Conservation (phyloP, 2,888 invertebrate genomes). For the Meiosimyza decipiens region DNA sequence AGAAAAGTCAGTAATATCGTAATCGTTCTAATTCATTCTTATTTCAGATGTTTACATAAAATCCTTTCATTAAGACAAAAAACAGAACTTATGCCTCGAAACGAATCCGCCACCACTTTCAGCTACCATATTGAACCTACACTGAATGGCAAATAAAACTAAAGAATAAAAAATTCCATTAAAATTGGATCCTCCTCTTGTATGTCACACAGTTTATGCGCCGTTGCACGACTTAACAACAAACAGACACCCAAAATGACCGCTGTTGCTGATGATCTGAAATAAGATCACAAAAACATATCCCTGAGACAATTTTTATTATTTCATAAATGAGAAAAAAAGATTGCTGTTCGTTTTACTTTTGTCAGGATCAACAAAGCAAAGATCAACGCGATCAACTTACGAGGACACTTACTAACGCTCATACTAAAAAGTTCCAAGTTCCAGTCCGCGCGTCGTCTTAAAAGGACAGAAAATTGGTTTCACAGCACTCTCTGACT, state of each 20-base stretch:
- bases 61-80: no score
- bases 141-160: no score
- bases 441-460: slow-evolving; percentile 44
- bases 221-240: slow-evolving; percentile 15
- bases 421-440: slow-evolving; percentile 24
- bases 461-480: slow-evolving; percentile 54
- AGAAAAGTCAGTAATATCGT: neutral
- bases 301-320: neutral
- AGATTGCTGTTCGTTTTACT: neutral
- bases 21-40: neutral
- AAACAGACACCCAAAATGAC: neutral
- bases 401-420: slow-evolving; percentile 38
- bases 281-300: slow-evolving; percentile 8
- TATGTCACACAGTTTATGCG: slow-evolving; percentile 50
- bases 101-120: no score
- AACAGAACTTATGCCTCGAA: no score
- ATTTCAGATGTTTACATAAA: neutral
- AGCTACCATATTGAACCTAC: no score
- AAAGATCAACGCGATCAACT: slow-evolving; percentile 30
- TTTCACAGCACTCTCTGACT: slow-evolving; percentile 52
- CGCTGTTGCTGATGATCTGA: slow-evolving; percentile 8
- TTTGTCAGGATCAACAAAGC: neutral
- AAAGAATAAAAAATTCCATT: slow-evolving; percentile 47
- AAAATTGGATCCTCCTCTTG: slow-evolving; percentile 52
- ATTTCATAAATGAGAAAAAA: neutral